A percentile compares a stretch with the other conserved stretches of the same genome.
Evolutionary conservation across 2,797 vertebrate species (phyloP).

Genomic region (Platyrinchus mystaceus): DNA sequence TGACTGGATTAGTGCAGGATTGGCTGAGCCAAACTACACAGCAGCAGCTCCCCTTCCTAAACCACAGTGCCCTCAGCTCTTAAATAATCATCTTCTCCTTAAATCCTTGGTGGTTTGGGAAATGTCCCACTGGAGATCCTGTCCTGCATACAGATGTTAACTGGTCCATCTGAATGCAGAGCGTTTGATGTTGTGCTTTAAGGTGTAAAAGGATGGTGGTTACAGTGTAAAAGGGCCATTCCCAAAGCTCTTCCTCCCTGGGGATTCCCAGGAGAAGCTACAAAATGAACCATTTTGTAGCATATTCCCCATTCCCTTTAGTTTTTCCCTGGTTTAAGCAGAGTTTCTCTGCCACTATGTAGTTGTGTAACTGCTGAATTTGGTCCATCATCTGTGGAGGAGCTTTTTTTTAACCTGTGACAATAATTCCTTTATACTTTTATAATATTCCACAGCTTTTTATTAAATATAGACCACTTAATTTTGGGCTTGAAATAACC

Average conservation of each 20-base stretch:
- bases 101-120: background rate
- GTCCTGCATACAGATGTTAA: rapidly evolving
- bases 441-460: background rate
- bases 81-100: background rate
- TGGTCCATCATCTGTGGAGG: background rate
- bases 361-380: background rate
- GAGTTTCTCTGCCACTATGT: background rate
- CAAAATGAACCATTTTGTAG: rapidly evolving
- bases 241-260: rapidly evolving
- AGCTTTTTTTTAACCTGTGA: background rate
- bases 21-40: background rate
- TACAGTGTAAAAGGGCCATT: background rate
- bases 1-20: background rate
- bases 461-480: background rate
- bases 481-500: background rate
- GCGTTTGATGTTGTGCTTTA: rapidly evolving
- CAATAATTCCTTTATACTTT: background rate
- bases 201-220: rapidly evolving
- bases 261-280: background rate
- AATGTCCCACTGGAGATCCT: background rate
- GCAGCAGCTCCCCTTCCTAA: background rate
- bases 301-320: background rate
- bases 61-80: background rate
- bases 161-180: rapidly evolving
- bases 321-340: background rate